Percentiles rank a stretch among this genome's conserved stretches.
These are phyloP conservation scores for Lomographa bimaculata DNA, from an alignment of 2,888 invertebrate genomes.

Conservation along the genomic window DNA sequence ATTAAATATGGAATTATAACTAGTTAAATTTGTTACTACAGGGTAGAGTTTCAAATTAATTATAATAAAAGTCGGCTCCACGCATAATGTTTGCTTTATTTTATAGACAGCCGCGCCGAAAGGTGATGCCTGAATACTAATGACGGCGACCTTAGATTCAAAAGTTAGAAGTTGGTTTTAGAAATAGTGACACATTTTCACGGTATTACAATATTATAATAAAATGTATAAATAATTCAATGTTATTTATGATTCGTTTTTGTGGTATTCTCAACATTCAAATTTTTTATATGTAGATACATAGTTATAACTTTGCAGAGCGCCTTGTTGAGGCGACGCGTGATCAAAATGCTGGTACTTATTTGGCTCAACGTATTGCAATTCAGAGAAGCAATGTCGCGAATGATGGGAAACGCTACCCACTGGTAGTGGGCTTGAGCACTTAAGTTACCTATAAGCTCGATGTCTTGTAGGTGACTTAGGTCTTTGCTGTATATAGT, in stretches of 20 bases:
- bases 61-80: conserved; percentile 22
- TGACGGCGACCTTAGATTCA: conserved; percentile 16
- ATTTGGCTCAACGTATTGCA: too few relatives aligned
- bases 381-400: too few relatives aligned
- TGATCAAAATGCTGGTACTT: too few relatives aligned
- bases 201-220: conserved; percentile 1
- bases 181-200: conserved; percentile 13
- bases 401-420: too few relatives aligned
- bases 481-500: too few relatives aligned
- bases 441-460: too few relatives aligned
- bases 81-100: conserved; percentile 21
- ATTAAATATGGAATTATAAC: conserved; percentile 13
- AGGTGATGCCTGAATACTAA: conserved; percentile 22
- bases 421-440: too few relatives aligned
- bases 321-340: too few relatives aligned
- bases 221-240: neutral
- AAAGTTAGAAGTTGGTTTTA: conserved; percentile 15
- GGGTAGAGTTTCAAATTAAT: conserved; percentile 18
- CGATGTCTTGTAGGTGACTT: too few relatives aligned
- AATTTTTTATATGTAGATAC: too few relatives aligned
- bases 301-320: too few relatives aligned
- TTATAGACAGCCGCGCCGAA: conserved; percentile 18
- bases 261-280: too few relatives aligned
- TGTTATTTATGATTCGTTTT: neutral
- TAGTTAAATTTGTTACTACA: conserved; percentile 16